phyloP scores from a whole-genome alignment of 2,888 invertebrate species.

The Lasioglossum zephyrum region DNA sequence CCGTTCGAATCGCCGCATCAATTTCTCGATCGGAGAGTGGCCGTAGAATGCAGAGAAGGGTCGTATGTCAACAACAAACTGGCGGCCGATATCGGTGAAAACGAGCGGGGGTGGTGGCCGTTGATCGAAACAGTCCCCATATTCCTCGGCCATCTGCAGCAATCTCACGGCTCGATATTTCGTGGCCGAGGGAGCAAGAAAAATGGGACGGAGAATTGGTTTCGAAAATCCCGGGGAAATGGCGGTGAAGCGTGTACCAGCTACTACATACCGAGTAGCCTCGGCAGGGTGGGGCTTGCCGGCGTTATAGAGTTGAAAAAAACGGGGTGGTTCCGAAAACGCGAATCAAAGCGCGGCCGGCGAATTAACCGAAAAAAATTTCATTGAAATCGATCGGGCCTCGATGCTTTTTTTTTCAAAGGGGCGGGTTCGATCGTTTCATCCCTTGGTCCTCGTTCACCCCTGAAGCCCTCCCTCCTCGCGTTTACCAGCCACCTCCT shows the following conservation, averaged over 20 bases:
- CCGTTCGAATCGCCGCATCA: neutral
- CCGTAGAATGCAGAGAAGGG: neutral
- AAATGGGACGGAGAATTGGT: constrained; percentile 10
- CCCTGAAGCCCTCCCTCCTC: neutral
- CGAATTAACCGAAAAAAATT: constrained; percentile 37
- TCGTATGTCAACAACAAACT: constrained; percentile 27
- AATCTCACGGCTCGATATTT: neutral
- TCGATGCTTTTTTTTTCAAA: neutral
- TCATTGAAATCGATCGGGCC: constrained; percentile 1
- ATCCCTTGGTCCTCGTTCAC: constrained; percentile 1
- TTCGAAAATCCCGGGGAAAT: constrained; percentile 32
- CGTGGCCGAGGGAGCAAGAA: constrained; percentile 17
- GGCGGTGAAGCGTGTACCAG: neutral
- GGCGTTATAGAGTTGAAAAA: neutral
- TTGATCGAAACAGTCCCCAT: constrained; percentile 3
- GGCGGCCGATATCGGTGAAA: constrained; percentile 4
- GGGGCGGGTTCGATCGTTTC: constrained; percentile 13
- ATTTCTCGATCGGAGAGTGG: constrained; percentile 4
- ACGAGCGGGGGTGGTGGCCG: neutral
- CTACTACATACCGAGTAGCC: neutral
- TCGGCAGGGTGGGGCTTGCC: neutral
- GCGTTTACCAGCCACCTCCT: neutral
- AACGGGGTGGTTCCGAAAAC: neutral
- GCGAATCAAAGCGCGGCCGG: constrained; percentile 45
- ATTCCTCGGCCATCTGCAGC: neutral